These are phyloP conservation scores for Epicauta chinensis DNA, from an alignment of 1,140 invertebrate genomes.

Conservation along the genomic window DNA sequence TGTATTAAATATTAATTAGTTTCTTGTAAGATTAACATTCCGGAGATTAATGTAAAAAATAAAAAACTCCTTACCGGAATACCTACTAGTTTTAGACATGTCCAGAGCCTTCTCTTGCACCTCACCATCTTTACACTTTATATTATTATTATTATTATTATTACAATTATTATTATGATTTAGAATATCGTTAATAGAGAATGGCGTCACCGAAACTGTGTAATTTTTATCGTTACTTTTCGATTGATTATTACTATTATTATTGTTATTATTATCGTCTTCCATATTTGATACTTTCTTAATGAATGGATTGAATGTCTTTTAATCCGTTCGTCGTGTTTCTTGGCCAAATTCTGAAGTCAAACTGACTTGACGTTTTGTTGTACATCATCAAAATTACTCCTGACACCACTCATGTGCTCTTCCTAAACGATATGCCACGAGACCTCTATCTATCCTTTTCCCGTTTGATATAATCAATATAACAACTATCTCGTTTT, in stretches of 20 bases:
- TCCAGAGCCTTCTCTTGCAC: conserved; percentile 41
- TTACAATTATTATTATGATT: conserved; percentile 41
- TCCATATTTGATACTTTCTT: not conserved
- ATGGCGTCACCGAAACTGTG: conserved; percentile 53
- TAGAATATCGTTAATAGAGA: conserved; percentile 71
- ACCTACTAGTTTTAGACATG: conserved; percentile 37
- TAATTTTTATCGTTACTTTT: conserved; percentile 22
- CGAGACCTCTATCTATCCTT: conserved; percentile 12
- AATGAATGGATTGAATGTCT: not conserved
- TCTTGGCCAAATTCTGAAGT: conserved; percentile 18
- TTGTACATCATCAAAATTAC: conserved; percentile 28
- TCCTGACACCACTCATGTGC: conserved; percentile 29
- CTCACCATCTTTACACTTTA: conserved; percentile 35
- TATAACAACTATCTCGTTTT: conserved; percentile 10
- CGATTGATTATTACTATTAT: conserved; percentile 23
- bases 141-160: conserved; percentile 13
- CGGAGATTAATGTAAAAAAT: conserved; percentile 4
- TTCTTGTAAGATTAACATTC: no score
- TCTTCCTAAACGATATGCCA: conserved; percentile 8
- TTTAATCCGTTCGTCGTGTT: conserved; percentile 9
- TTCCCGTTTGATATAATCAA: no score
- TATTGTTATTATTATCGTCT: conserved; percentile 14
- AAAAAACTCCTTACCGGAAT: conserved; percentile 3
- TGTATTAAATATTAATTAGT: no score
- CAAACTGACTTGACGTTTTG: conserved; percentile 20